Base-by-base conservation (phyloP, 1,140 invertebrate genomes). In the Bombus superbus region DNA sequence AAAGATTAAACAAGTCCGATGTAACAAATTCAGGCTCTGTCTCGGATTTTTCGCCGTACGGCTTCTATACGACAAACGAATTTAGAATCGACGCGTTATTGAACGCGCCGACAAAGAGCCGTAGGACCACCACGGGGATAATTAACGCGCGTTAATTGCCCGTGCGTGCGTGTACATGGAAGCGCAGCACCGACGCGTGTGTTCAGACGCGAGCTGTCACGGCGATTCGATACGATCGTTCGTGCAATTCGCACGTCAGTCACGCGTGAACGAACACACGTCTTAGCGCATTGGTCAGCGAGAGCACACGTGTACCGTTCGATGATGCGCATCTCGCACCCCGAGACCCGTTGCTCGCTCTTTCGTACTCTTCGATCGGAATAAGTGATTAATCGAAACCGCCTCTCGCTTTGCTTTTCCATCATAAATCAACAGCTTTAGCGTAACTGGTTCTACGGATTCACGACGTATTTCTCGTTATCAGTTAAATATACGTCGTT, bases 191-290 rank as follows among this genome's bases (percentile, higher is more conserved):
- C 84, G 85, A 72, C 66, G 72, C 64, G 87, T 82, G 82, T 88
- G 84, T 88, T 86, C 86, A 84, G 88, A 86, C 90, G 85, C 90
- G 85, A 91, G 91, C 89, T 89, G 90, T 92, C 86, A 89, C 89
- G 86, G 86, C 90, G 86, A 93, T 94, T 94, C 88, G 93, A 89
- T 90, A 92, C 90, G 92, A 92, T 91, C 90, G 89, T 93, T 86
- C 89, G 77, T 90, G 89, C 92, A 91, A 93, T 94, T 93, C 92
- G 91, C 92, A 92, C 93, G 90, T 93, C 91, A 92, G 92, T 93
- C 93, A 93, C 92, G 92, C 92, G 91, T 90, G 91, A 92, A 92
- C 86, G 91, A 90, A 89, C 78, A 81, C 79, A 57, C 69, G 79
- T 81, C 69, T 74, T 25, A 35, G 42, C 83, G 28, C 83, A 28